Evolutionary conservation across 2,888 invertebrate genomes (phyloP).

Genomic region (Alentia gelatinosa): DNA sequence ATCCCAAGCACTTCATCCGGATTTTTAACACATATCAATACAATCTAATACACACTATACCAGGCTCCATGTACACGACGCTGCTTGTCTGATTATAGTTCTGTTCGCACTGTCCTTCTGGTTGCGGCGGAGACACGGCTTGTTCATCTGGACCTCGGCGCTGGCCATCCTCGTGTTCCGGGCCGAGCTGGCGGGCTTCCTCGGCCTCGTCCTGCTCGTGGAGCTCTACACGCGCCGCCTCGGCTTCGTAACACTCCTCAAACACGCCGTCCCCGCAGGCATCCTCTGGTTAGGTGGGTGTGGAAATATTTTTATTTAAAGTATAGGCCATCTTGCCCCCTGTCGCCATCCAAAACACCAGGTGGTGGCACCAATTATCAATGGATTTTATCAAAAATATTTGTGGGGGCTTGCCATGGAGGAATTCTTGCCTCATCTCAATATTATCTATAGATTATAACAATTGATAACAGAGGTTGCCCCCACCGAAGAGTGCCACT

Average conservation of each 20-base stretch:
- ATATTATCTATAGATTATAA: no score
- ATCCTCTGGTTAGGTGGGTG: conserved; percentile 84
- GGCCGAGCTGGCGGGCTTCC: conserved; percentile 90
- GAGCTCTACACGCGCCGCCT: conserved; percentile 88
- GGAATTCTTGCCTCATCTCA: no score
- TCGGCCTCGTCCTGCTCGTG: conserved; percentile 91
- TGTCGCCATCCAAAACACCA: no score
- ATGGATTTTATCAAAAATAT: no score
- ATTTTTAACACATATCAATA: background rate
- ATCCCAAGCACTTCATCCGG: no score
- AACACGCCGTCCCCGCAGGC: conserved; percentile 78
- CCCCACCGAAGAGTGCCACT: no score
- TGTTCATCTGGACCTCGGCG: conserved; percentile 91
- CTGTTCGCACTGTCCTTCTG: conserved; percentile 92
- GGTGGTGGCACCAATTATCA: no score
- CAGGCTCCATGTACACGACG: no score
- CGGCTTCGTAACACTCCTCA: conserved; percentile 82
- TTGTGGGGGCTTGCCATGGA: no score
- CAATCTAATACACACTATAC: background rate
- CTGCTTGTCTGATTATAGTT: conserved; percentile 85
- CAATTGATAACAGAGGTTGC: no score
- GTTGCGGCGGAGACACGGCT: conserved; percentile 88
- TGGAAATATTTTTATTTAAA: no score
- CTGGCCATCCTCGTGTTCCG: conserved; percentile 94
- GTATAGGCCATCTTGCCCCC: no score